phyloP scores from a whole-genome alignment of 2,113 vertebrate genomes.

The Falco punctatus region DNA sequence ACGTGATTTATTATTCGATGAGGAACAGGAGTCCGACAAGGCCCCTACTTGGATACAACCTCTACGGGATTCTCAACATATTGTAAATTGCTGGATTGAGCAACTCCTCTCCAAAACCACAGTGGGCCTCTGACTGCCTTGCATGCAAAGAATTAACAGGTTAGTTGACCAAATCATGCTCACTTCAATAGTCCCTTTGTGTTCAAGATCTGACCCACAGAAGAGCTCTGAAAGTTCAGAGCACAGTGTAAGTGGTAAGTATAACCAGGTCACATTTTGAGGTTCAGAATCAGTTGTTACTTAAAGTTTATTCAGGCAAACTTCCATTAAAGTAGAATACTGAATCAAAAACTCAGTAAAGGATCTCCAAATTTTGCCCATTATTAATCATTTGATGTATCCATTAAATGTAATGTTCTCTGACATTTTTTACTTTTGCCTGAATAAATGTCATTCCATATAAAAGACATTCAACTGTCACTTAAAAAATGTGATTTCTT shows the following conservation, averaged over 20 bases:
- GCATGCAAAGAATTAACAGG: conserved; percentile 12
- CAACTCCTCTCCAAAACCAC: conserved; percentile 19
- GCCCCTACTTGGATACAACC: not conserved
- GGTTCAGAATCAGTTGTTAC: conserved; percentile 21
- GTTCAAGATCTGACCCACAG: conserved; percentile 6
- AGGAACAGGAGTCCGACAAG: not conserved
- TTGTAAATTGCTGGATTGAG: not conserved
- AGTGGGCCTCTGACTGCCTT: not conserved
- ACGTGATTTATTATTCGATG: not conserved
- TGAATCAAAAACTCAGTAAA: not conserved
- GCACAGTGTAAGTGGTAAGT: not conserved
- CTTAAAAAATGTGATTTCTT: not conserved
- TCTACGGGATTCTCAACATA: not conserved
- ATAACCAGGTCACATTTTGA: conserved; percentile 15
- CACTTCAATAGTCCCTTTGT: conserved; percentile 38
- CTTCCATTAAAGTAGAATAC: not conserved
- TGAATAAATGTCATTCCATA: not conserved
- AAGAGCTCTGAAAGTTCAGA: conserved; percentile 18
- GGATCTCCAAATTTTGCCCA: not conserved
- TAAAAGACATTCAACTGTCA: not conserved
- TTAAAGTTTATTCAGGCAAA: conserved; percentile 6
- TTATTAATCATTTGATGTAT: not conserved
- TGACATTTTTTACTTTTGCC: not conserved
- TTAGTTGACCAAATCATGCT: conserved; percentile 54
- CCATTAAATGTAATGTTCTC: not conserved